Base-by-base conservation (phyloP, 2,797 vertebrate species). In the Argentina silus region DNA sequence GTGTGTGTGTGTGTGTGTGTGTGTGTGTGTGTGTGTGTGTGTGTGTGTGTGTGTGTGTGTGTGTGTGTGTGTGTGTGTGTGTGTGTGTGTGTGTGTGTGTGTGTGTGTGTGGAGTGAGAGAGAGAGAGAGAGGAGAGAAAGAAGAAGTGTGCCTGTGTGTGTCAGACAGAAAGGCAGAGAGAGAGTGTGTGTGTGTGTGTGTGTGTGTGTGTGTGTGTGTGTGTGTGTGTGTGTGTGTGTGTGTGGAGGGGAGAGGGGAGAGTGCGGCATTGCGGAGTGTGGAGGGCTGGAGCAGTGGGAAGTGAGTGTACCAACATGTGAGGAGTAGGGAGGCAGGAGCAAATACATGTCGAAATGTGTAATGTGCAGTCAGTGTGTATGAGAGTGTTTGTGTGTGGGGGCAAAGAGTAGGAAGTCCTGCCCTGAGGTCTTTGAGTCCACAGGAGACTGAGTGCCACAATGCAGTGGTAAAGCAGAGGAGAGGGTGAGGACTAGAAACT, bases 371-470 rank as follows among this genome's bases (percentile, higher is more conserved):
- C 59, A 45, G 66, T 62, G 55, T 63, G 66, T 63, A 48, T n/a
- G 48, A 53, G 61, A 14, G 70, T 56, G 48, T 51, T 15, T 59
- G 12, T 17, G 62, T 12, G 12, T 14, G 27, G 19, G 50, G 21
- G 59, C 9, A 21, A 11, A 11, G 61, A 62, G 47, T 21, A 19
- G 23, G 70, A 77, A 80, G 75, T 81, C 73, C 81, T 74, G 76
- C 67, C 72, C 70, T 2, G 45, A 78, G 81, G 79, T 85, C 55
- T 75, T 62, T 74, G 61, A 12, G 78, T 80, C 73, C 80, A 69
- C 69, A 47, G 70, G 69, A 81, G 67, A 69, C 62, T 14, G 62
- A 75, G 73, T 51, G 42, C 60, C 51, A 79, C 80, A 72, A 73
- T 88, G 66, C 42, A 65, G 77, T 79, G 81, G 79, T 51, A 77